Percentiles rank a stretch among this genome's conserved stretches.
phyloP scores from a whole-genome alignment of 2,113 vertebrate species.

The Calidris pugnax region DNA sequence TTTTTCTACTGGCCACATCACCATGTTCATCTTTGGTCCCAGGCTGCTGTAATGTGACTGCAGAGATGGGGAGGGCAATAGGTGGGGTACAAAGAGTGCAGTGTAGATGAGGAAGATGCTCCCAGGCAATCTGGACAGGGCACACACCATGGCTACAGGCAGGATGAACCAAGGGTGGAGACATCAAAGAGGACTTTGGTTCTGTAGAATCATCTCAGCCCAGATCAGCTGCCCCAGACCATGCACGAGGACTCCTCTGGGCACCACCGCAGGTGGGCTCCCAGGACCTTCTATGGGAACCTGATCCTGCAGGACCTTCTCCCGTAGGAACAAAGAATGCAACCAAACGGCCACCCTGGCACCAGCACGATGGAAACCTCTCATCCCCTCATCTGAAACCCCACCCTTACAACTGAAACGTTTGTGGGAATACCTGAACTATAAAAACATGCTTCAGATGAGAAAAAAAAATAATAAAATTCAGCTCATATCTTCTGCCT shows the following conservation, averaged over 20 bases:
- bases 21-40: rapidly evolving
- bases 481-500: not conserved
- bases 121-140: too few relatives aligned
- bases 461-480: too few relatives aligned
- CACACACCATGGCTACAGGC: too few relatives aligned
- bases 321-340: rapidly evolving
- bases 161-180: not conserved
- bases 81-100: not conserved
- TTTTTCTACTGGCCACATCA: rapidly evolving
- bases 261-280: too few relatives aligned
- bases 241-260: not conserved
- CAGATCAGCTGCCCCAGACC: not conserved
- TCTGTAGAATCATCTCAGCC: not conserved
- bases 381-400: not conserved
- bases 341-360: not conserved
- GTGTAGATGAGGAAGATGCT: not conserved
- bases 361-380: not conserved
- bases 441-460: not conserved
- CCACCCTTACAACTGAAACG: not conserved
- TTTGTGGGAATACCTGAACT: not conserved
- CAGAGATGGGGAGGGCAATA: not conserved
- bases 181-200: not conserved
- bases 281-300: too few relatives aligned
- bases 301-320: not conserved
- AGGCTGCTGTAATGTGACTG: rapidly evolving